These are phyloP conservation scores for Echinops telfairi DNA, from an alignment of 2,113 vertebrate genomes.

Conservation along the genomic window DNA sequence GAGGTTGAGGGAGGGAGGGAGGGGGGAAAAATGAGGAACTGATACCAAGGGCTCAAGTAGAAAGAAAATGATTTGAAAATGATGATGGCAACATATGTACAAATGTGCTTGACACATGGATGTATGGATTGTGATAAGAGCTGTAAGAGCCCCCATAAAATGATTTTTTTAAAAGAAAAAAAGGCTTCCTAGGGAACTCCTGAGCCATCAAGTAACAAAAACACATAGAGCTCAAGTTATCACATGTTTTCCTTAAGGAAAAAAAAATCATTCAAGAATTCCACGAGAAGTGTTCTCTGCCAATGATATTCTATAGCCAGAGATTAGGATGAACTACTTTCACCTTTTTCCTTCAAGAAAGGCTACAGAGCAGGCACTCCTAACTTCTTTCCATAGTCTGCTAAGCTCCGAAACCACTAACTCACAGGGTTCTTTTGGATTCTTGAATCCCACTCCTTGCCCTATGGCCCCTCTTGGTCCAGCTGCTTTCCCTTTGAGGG, in stretches of 20 bases:
- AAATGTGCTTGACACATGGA: too few relatives aligned
- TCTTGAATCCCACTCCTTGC: neutral
- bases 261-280: neutral
- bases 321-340: neutral
- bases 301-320: neutral
- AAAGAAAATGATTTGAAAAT: too few relatives aligned
- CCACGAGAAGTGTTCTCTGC: conserved; percentile 2
- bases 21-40: too few relatives aligned
- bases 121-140: too few relatives aligned
- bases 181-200: neutral
- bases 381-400: conserved; percentile 26
- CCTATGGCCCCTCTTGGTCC: neutral
- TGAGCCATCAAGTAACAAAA: neutral
- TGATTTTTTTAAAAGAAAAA: neutral
- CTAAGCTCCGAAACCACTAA: neutral
- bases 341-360: neutral
- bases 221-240: neutral
- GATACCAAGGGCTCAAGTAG: too few relatives aligned
- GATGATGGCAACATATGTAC: too few relatives aligned
- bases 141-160: too few relatives aligned
- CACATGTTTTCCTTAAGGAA: neutral
- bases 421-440: neutral
- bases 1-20: too few relatives aligned
- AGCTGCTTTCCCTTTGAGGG: neutral
- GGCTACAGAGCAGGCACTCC: neutral